Base-by-base conservation (phyloP, 2,888 invertebrate genomes). In the Cybosia mesomella region DNA sequence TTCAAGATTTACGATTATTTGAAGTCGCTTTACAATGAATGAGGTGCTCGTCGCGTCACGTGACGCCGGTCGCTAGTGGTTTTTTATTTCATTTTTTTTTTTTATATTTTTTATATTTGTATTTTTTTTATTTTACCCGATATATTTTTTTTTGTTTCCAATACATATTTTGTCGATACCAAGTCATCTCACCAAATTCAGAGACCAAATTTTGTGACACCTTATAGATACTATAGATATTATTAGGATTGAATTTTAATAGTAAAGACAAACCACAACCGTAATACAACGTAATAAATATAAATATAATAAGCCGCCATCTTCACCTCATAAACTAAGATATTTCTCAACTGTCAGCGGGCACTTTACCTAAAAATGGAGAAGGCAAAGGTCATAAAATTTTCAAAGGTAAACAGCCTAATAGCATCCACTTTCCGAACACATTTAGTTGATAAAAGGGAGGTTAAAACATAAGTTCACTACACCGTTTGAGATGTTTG, bases 401-500 rank as follows among this genome's bases (percentile, higher is more conserved):
- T 64, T 67, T 66, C 43, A 66, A 63, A 34, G 55, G 57, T 10
- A 64, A 62, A 64, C 63, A 64, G 59, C 66, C 66, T 70, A 66
- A 70, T 60, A 49, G 43, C 59, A 55, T 43, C 62, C 64, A 64
- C 70, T 66, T 66, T 60, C 66, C 32, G 21, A 66, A 66, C 70
- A 63, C 70, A 49, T 59, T 62, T 63, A 63, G 58, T 66, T 63
- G 22, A 70, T 70, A 70, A 66, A 70, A 63, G 58, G n/a, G 43
- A 39, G 0, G 63, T 15, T 64, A 61, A 59, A 53, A n/a, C 36
- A 70, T 58, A 58, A 62, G 61, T 62, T 54, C 13, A 28, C 28
- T 34, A 34, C 34, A 34, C n/a, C 63, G 59, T 63, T 62, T 10
- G 11, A 39, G 24, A 49, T 57, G 34, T 55, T 54, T 28, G 8